Conservation (phyloP, 2,888 invertebrate species). For the Poecilobothrus nobilitatus region DNA sequence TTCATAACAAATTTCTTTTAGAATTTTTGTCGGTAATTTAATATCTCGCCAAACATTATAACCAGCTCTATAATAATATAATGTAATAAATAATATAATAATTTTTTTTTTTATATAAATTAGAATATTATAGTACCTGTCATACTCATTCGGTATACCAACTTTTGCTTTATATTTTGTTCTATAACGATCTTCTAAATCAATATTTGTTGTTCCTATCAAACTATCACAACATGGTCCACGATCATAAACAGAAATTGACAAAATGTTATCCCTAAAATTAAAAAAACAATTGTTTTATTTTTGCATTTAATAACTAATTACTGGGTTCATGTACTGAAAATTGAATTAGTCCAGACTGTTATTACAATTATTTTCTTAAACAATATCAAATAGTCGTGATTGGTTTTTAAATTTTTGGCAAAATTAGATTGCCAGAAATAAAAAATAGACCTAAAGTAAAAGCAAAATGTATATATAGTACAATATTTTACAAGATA, state of each 20-base stretch:
- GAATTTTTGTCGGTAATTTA: conserved; percentile 61
- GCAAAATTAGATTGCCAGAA: too few species aligned
- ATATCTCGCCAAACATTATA: conserved; percentile 72
- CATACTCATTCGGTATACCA: conserved; percentile 64
- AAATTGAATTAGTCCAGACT: too few species aligned
- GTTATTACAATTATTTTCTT: too few species aligned
- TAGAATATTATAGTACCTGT: conserved; percentile 45
- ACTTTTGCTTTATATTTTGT: conserved; percentile 69
- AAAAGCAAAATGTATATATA: too few species aligned
- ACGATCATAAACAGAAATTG: conserved; percentile 66
- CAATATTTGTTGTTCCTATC: conserved; percentile 76
- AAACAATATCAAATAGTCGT: too few species aligned
- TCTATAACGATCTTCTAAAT: conserved; percentile 79
- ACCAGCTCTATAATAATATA: conserved; percentile 47
- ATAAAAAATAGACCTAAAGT: too few species aligned
- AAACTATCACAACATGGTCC: conserved; percentile 63
- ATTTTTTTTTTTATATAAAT: too few species aligned
- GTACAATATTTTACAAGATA: too few species aligned
- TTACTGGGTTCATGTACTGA: too few species aligned
- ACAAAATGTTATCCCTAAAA: conserved; percentile 66
- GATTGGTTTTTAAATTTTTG: too few species aligned
- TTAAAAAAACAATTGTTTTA: conserved; percentile 43
- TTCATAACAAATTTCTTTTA: conserved; percentile 59
- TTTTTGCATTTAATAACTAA: too few species aligned
- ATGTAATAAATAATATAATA: too few species aligned